Conservation (phyloP, 2,888 invertebrate genomes). For the Pyrochroa serraticornis region DNA sequence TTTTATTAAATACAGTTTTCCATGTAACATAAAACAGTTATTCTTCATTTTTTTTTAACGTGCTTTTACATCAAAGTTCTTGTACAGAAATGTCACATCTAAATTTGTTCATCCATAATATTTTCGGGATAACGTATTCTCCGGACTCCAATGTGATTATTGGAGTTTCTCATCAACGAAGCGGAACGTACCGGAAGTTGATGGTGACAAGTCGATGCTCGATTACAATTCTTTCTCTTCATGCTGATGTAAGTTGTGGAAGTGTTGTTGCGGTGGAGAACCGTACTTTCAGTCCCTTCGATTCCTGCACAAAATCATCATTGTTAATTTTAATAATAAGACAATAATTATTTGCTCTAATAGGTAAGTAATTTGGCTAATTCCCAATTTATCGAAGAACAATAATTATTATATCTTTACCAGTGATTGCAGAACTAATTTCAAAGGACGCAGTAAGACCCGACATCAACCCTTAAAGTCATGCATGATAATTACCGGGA, state of each 20-base stretch:
- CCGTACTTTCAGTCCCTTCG: constrained; percentile 61
- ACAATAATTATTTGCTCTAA: background rate
- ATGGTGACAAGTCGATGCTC: constrained; percentile 37
- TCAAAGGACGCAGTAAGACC: too few relatives aligned
- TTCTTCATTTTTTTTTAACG: too few relatives aligned
- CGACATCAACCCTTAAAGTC: too few relatives aligned
- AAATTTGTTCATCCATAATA: constrained; percentile 39
- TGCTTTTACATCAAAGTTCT: too few relatives aligned
- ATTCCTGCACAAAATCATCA: constrained; percentile 49
- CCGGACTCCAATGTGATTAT: constrained; percentile 28
- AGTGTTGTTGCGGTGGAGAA: constrained; percentile 67
- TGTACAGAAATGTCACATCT: constrained; percentile 3
- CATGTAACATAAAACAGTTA: too few relatives aligned
- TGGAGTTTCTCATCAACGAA: constrained; percentile 45
- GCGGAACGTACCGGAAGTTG: constrained; percentile 49
- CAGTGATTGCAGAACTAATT: too few relatives aligned
- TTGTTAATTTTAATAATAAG: background rate
- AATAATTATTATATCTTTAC: too few relatives aligned
- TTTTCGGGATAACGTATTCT: constrained; percentile 30
- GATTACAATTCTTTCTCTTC: constrained; percentile 56
- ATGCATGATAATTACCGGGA: too few relatives aligned
- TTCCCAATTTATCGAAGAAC: too few relatives aligned
- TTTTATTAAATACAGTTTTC: too few relatives aligned
- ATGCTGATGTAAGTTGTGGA: constrained; percentile 69
- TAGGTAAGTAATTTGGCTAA: background rate